phyloP scores from a whole-genome alignment of 2,888 invertebrate genomes.

The Lapara coniferarum region DNA sequence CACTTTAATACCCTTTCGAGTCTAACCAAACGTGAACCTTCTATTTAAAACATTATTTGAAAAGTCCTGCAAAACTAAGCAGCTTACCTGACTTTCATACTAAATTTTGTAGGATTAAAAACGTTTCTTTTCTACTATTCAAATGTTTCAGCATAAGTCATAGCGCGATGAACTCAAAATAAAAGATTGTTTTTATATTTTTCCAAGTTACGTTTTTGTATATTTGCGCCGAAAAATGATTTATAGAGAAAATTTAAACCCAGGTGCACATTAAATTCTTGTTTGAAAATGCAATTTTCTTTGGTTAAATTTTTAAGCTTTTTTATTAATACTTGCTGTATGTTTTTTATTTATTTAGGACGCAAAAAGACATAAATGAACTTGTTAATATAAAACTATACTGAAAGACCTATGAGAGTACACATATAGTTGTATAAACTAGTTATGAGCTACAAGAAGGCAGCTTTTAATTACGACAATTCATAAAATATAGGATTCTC shows the following conservation, averaged over 20 bases:
- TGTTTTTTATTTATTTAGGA: no score
- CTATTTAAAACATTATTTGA: constrained; percentile 14
- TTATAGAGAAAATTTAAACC: neutral
- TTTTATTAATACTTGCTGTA: no score
- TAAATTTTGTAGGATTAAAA: constrained; percentile 10
- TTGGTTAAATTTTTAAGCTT: no score
- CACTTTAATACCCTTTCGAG: neutral
- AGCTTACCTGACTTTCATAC: constrained; percentile 23
- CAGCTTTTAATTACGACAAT: no score
- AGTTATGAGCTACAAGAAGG: no score
- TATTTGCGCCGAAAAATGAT: neutral
- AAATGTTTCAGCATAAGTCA: constrained; percentile 10
- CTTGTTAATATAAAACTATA: no score
- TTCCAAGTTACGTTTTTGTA: neutral
- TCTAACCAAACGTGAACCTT: neutral
- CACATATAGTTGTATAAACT: no score
- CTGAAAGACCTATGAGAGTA: no score
- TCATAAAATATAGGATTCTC: no score
- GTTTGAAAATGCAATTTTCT: neutral
- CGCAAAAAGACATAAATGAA: no score
- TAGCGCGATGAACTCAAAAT: constrained; percentile 1
- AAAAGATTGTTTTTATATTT: constrained; percentile 1
- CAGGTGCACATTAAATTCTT: neutral
- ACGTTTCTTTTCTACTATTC: constrained; percentile 15
- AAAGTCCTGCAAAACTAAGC: constrained; percentile 22